Evolutionary conservation across 2,888 invertebrate genomes (phyloP).

Genomic region (Drosophila melanocephala): DNA sequence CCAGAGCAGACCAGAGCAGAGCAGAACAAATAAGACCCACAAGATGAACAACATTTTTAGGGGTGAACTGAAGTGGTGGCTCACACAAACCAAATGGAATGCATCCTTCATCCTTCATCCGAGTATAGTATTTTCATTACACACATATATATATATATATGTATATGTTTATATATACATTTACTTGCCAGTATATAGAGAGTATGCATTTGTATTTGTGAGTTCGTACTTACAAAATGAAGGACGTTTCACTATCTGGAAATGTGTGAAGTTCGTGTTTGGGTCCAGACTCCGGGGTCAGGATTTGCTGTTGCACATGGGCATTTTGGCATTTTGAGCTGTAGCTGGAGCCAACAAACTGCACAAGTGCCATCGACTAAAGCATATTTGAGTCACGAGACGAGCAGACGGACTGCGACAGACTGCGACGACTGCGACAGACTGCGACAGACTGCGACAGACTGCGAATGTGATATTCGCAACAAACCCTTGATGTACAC

Average conservation of each 20-base stretch:
- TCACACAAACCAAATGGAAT: constrained; percentile 52
- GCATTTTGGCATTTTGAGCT: not conserved
- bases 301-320: constrained; percentile 7
- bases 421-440: not conserved
- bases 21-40: constrained; percentile 34
- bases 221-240: constrained; percentile 49
- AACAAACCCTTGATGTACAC: not conserved
- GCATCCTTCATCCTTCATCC: constrained; percentile 52
- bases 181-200: not conserved
- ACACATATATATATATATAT: not conserved
- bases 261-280: constrained; percentile 16
- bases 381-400: not conserved
- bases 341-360: not conserved
- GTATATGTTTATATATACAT: not conserved
- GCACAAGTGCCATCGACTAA: not conserved
- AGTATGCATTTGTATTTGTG: not conserved
- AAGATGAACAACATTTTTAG: constrained; percentile 58
- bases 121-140: constrained; percentile 16
- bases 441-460: not conserved
- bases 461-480: not conserved
- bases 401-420: not conserved
- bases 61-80: constrained; percentile 75
- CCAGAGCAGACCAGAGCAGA: constrained; percentile 6
- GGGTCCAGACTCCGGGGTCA: not conserved
- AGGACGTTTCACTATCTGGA: constrained; percentile 40